These are phyloP conservation scores for Nothocercus nigrocapillus DNA, from an alignment of 2,113 vertebrate species.

Conservation along the genomic window DNA sequence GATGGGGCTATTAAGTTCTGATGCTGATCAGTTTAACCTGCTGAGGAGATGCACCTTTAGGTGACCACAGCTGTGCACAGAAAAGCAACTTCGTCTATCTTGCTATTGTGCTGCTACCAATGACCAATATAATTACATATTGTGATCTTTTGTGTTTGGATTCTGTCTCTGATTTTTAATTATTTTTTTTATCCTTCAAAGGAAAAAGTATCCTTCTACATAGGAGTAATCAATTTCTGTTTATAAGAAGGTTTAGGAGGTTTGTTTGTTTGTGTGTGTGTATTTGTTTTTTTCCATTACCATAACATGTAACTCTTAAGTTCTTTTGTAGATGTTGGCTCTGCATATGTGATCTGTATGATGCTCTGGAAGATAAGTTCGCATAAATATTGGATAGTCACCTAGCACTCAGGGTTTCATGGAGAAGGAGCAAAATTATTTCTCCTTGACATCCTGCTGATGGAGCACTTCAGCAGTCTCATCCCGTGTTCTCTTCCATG, in stretches of 20 bases:
- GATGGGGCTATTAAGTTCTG: not conserved
- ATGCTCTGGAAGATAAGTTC: not conserved
- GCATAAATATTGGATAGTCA: not conserved
- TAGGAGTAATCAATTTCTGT: not conserved
- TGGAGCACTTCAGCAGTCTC: not conserved
- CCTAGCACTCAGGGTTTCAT: not conserved
- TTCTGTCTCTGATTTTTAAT: not conserved
- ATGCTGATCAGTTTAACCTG: not conserved
- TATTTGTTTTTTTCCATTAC: no score
- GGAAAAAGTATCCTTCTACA: not conserved
- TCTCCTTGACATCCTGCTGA: not conserved
- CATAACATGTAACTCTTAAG: not conserved
- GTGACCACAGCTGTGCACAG: not conserved
- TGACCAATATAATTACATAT: not conserved
- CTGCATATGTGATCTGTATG: not conserved
- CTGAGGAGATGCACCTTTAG: not conserved
- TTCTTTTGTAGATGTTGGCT: not conserved
- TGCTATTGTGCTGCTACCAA: not conserved
- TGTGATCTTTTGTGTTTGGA: not conserved
- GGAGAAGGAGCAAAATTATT: not conserved
- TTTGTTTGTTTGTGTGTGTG: no score
- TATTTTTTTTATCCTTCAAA: not conserved
- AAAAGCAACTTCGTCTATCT: not conserved
- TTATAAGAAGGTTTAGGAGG: not conserved
- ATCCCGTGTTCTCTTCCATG: not conserved